These are phyloP conservation scores for Steatornis caripensis DNA, from an alignment of 2,113 vertebrate genomes.

Conservation along the genomic window DNA sequence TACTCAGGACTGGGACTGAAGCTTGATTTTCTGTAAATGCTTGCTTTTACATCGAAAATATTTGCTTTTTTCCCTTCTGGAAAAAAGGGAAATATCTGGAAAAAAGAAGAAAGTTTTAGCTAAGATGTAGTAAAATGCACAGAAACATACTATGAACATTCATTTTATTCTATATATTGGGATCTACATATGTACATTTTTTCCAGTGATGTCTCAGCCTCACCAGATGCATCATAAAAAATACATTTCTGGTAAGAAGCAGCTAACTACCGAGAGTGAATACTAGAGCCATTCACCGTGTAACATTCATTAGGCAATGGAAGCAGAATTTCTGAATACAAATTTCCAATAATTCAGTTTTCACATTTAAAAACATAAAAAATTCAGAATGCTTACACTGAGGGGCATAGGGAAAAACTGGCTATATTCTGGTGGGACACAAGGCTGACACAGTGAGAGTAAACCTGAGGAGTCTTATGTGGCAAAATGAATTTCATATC, in stretches of 20 bases:
- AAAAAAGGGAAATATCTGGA: not conserved
- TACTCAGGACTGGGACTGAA: not conserved
- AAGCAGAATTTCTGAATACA: not conserved
- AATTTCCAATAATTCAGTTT: not conserved
- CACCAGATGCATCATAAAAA: not conserved
- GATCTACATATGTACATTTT: not conserved
- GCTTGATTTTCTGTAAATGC: not conserved
- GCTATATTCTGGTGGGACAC: not conserved
- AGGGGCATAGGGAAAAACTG: not conserved
- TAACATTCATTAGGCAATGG: not conserved
- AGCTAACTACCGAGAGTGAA: not conserved
- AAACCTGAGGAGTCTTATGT: not conserved
- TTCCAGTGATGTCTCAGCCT: not conserved
- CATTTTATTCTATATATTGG: not conserved
- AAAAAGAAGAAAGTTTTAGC: not conserved
- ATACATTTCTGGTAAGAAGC: rapidly evolving
- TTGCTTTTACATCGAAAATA: not conserved
- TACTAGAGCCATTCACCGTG: not conserved
- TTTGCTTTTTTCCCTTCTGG: not conserved
- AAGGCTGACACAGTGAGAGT: not conserved
- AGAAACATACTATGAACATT: not conserved
- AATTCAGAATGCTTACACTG: not conserved
- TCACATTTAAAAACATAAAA: not conserved
- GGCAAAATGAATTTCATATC: not conserved
- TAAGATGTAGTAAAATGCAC: not conserved